Evolutionary conservation across 2,113 vertebrate genomes (phyloP).

Genomic region (Danionella cerebrum): DNA sequence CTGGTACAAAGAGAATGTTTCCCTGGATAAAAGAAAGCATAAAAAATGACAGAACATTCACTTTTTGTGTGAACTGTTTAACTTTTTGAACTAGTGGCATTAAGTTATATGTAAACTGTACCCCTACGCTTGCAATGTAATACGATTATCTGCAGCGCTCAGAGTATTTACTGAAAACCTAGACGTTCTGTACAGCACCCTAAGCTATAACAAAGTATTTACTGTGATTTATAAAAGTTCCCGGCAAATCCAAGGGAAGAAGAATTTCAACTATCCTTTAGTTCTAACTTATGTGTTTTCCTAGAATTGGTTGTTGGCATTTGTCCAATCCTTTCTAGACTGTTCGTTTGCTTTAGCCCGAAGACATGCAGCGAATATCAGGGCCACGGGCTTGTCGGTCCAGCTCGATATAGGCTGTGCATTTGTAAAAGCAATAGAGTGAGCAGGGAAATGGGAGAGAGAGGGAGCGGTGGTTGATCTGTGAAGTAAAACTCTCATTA

Average conservation of each 20-base stretch:
- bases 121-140: background rate
- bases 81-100: slow-evolving; percentile 22
- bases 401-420: slow-evolving; percentile 49
- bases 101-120: slow-evolving; percentile 6
- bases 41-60: background rate
- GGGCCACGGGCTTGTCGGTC: slow-evolving; percentile 35
- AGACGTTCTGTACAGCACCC: background rate
- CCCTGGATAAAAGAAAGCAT: background rate
- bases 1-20: background rate
- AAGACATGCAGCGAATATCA: slow-evolving; percentile 37
- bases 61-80: background rate
- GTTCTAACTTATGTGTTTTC: background rate
- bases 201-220: background rate
- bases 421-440: slow-evolving; percentile 31
- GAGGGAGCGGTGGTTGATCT: slow-evolving; percentile 55
- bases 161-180: background rate
- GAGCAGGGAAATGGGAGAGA: slow-evolving; percentile 40
- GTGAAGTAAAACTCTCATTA: slow-evolving; percentile 67
- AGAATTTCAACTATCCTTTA: background rate
- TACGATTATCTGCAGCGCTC: background rate
- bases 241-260: background rate
- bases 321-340: background rate
- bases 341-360: slow-evolving; percentile 10
- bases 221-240: background rate
- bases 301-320: background rate